phyloP scores from a whole-genome alignment of 2,113 vertebrate genomes.

The Sapajus apella region DNA sequence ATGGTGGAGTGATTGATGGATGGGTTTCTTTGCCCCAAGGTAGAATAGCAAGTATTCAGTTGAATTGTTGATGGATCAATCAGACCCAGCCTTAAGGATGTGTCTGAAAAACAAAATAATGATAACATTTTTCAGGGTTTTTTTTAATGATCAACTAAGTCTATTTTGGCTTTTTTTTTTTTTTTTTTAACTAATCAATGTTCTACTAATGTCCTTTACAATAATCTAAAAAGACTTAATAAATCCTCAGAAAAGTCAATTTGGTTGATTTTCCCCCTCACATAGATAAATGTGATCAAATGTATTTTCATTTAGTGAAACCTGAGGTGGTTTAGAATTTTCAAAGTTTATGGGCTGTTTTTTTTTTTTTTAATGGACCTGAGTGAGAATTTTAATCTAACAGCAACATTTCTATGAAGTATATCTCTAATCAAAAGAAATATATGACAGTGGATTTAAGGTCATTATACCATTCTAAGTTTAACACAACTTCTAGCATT shows the following conservation, averaged over 20 bases:
- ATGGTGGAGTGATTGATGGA: neutral
- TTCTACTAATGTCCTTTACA: neutral
- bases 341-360: neutral
- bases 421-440: neutral
- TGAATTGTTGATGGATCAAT: neutral
- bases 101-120: neutral
- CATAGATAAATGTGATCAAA: constrained; percentile 7
- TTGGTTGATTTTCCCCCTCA: neutral
- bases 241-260: neutral
- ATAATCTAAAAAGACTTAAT: neutral
- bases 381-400: neutral
- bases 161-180: neutral
- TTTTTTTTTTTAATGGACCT: neutral
- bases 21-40: neutral
- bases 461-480: neutral
- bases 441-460: neutral
- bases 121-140: neutral
- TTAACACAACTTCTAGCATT: neutral
- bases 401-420: neutral
- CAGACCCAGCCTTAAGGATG: neutral
- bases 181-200: neutral
- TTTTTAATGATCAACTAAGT: neutral
- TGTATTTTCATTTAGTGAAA: neutral
- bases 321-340: neutral
- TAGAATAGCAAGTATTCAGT: neutral